These are phyloP conservation scores for Oxytorus armatus DNA, from an alignment of 2,888 invertebrate species.

Conservation along the genomic window DNA sequence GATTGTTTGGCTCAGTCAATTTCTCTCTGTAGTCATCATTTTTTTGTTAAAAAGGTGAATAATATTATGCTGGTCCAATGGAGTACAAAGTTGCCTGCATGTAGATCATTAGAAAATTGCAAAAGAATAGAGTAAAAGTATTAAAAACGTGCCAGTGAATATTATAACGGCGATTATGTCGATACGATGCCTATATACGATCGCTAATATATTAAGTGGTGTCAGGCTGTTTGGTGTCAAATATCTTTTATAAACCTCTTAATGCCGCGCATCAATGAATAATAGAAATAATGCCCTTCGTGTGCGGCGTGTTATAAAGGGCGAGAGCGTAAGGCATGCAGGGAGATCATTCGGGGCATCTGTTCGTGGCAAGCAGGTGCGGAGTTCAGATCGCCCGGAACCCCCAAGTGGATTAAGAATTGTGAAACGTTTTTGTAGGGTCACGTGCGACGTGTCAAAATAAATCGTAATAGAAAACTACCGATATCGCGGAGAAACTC, in stretches of 20 bases:
- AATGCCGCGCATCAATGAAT: conserved; percentile 61
- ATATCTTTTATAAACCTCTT: conserved; percentile 66
- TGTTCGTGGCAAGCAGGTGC: conserved; percentile 78
- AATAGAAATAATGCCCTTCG: conserved; percentile 61
- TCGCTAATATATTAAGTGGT: conserved; percentile 44
- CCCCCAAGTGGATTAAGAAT: conserved; percentile 77
- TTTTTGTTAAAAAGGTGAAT: no score
- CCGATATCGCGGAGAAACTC: conserved; percentile 62
- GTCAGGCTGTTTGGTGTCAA: conserved; percentile 56
- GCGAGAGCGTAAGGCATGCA: conserved; percentile 20
- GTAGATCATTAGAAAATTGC: neutral
- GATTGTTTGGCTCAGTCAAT: no score
- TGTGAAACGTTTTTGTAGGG: conserved; percentile 81
- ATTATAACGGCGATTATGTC: conserved; percentile 34
- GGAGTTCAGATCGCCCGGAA: conserved; percentile 74
- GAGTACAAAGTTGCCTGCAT: neutral
- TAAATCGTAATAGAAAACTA: conserved; percentile 81
- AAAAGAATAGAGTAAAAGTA: conserved; percentile 5
- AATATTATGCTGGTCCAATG: neutral
- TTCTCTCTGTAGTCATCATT: neutral
- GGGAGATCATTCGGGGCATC: conserved; percentile 69
- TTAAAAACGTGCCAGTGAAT: conserved; percentile 61
- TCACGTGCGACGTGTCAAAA: conserved; percentile 83
- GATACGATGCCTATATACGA: conserved; percentile 3
- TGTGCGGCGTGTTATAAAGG: conserved; percentile 45